Evolutionary conservation across 2,797 vertebrate species (phyloP), one percentile per base, ranked within the genome.

Genomic region (Cuculus canorus): DNA sequence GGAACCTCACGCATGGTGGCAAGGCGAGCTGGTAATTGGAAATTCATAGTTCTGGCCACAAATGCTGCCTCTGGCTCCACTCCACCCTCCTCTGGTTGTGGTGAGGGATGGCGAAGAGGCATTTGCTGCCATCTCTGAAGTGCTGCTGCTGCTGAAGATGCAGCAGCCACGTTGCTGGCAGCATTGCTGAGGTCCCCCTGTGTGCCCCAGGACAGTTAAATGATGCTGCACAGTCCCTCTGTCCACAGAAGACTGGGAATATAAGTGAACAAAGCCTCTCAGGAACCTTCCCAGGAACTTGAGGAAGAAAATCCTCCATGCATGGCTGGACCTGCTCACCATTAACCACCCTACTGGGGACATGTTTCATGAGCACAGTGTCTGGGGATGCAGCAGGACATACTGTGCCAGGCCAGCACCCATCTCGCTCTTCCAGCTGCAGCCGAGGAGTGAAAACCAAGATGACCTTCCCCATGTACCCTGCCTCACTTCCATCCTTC

Each of bases 1-100:
- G 63, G 92, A 93, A 69, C 90, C 59, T 93, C 95, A 91, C 9
- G 7, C 3, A 13, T 9, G 13, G 95, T 86, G 84, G 94, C 79
- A 84, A 80, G 66, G 86, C 7, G 0, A 95, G 93, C 37, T 83
- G 87, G 80, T 93, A 96, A 96, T 92, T 93, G 91, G 85, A 86
- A 95, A 91, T 88, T 94, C 96, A 93, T 52, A 81, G 65, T 86
- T 54, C 79, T 83, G 93, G 87, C 91, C 4, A 0, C 82, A 95
- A 89, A 92, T 7, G 60, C 89, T 89, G 69, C 96, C 86, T 85
- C 79, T 24, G 41, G 85, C 92, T 82, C 53, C 0, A 1, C 79
- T 94, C 94, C 79, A 91, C 72, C 79, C 91, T 93, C 56, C 56
- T 72, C 69, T 90, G 61, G 82, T 47, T 82, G 84, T 2, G 64